These are phyloP conservation scores for Machaerirhynchus nigripectus DNA, from an alignment of 2,113 vertebrate genomes.

Conservation along the genomic window DNA sequence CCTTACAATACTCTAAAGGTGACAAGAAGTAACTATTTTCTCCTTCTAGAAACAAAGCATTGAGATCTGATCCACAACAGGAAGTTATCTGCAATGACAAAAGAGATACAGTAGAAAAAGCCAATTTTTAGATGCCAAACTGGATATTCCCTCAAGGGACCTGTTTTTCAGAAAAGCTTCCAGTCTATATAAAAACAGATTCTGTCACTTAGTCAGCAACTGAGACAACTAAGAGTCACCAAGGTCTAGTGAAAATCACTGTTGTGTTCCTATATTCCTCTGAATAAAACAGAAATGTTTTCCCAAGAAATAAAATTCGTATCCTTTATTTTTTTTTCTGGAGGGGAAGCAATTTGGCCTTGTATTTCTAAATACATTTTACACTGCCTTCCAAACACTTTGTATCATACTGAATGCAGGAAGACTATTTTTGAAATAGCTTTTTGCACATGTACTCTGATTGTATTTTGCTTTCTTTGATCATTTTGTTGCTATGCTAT, in stretches of 20 bases:
- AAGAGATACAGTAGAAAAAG: neutral
- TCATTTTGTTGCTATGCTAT: neutral
- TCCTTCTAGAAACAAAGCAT: neutral
- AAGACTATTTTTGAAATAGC: neutral
- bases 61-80: neutral
- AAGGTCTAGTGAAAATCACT: neutral
- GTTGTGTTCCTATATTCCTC: neutral
- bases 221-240: neutral
- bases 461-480: slow-evolving; percentile 12
- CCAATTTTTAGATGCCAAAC: neutral
- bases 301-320: neutral
- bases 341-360: neutral
- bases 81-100: neutral
- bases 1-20: neutral
- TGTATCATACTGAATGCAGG: neutral
- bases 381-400: neutral
- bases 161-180: neutral
- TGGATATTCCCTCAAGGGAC: neutral
- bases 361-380: neutral
- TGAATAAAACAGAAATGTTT: neutral
- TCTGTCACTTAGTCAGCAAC: neutral
- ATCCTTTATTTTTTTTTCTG: neutral
- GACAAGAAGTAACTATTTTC: neutral
- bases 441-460: neutral
- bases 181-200: neutral